Percentiles rank a stretch among this genome's conserved stretches.
Conservation (phyloP, 2,888 invertebrate genomes). For the Sabatieria punctata region DNA sequence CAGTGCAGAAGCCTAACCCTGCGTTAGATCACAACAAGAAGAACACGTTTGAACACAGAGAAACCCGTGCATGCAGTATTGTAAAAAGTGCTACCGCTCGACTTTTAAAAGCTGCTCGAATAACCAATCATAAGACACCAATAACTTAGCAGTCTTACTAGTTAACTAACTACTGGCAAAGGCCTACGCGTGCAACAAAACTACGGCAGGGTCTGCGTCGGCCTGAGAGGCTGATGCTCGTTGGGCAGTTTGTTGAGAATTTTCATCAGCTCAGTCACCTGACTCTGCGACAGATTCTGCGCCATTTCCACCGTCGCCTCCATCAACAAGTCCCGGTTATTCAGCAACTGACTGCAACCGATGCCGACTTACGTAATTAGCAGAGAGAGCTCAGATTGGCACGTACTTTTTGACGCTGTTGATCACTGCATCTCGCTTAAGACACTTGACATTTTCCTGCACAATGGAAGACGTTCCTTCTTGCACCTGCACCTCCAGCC, state of each 20-base stretch:
- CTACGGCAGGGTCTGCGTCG: too few relatives aligned
- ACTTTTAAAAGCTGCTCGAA: too few relatives aligned
- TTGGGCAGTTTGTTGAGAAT: background rate
- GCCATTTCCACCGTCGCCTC: constrained; percentile 3
- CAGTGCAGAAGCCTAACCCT: too few relatives aligned
- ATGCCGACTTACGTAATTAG: background rate
- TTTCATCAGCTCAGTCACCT: background rate
- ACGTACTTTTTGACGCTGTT: constrained; percentile 51
- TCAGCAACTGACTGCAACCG: background rate
- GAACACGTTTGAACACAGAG: too few relatives aligned
- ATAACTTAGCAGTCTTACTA: too few relatives aligned
- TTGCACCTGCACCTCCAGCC: constrained; percentile 9
- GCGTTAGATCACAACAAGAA: too few relatives aligned
- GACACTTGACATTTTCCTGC: constrained; percentile 49
- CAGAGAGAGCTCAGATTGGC: constrained; percentile 14
- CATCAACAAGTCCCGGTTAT: constrained; percentile 6
- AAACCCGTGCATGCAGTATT: too few relatives aligned
- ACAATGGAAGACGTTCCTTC: background rate
- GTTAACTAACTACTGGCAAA: too few relatives aligned
- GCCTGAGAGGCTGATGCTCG: too few relatives aligned
- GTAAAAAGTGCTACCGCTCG: too few relatives aligned
- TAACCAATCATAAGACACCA: too few relatives aligned
- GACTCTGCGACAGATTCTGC: constrained; percentile 4
- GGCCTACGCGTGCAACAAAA: too few relatives aligned
- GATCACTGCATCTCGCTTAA: constrained; percentile 62